Evolutionary conservation across 2,797 vertebrate species (phyloP).

Genomic region (Buceros bicornis): DNA sequence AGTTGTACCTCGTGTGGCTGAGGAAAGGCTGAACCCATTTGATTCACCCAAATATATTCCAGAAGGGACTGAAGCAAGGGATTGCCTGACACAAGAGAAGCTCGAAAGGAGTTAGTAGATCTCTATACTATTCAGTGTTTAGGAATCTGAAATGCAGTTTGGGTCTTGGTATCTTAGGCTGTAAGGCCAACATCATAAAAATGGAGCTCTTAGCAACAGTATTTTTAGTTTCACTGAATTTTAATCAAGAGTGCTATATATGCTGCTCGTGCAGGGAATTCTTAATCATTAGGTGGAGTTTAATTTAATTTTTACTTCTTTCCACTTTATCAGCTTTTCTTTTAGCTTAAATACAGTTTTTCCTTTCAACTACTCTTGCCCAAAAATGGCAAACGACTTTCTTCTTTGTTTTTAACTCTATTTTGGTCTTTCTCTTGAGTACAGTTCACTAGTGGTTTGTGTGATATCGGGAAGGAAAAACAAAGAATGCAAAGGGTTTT

Average conservation of each 20-base stretch:
- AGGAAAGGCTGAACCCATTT: not conserved
- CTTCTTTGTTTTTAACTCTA: not conserved
- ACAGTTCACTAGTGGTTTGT: slow-evolving; percentile 27
- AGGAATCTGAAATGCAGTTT: not conserved
- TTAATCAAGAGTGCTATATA: not conserved
- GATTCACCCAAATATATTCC: not conserved
- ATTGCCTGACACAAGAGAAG: not conserved
- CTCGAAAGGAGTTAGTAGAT: not conserved
- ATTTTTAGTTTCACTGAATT: slow-evolving; percentile 9
- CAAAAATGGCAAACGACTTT: not conserved
- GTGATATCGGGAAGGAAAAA: not conserved
- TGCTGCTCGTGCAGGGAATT: not conserved
- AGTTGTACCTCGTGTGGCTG: not conserved
- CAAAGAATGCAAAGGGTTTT: not conserved
- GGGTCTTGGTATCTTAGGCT: not conserved
- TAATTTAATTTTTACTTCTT: slow-evolving; percentile 10
- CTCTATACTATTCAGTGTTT: not conserved
- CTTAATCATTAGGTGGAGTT: not conserved
- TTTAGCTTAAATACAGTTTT: not conserved
- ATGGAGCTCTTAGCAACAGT: not conserved
- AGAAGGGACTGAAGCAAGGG: not conserved
- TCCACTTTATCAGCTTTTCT: not conserved
- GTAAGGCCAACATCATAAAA: not conserved
- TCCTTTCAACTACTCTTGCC: slow-evolving; percentile 3
- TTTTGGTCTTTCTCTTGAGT: slow-evolving; percentile 17